These are phyloP conservation scores for Calliopum simillimum DNA, from an alignment of 2,888 invertebrate genomes.

Conservation along the genomic window DNA sequence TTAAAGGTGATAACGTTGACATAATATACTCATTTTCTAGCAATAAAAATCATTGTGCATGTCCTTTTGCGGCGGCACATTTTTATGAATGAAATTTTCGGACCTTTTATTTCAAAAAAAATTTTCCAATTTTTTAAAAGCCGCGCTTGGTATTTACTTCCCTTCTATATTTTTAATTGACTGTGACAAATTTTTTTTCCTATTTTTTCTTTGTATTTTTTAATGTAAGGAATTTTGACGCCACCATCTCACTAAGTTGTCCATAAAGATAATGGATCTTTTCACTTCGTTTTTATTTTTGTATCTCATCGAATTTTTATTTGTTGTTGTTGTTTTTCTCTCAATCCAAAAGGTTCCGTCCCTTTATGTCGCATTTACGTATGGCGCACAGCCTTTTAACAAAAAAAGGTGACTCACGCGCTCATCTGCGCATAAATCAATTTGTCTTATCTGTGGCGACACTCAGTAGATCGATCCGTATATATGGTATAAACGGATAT, in stretches of 20 bases:
- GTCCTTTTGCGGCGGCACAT: conserved; percentile 29
- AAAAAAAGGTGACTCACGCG: conserved; percentile 4
- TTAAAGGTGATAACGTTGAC: conserved; percentile 43
- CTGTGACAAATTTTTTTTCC: conserved; percentile 15
- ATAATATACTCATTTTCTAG: conserved; percentile 20
- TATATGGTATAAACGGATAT: background rate
- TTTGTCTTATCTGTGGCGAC: conserved; percentile 16
- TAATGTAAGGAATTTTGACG: conserved; percentile 60
- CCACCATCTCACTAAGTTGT: conserved; percentile 57
- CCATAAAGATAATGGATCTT: conserved; percentile 64
- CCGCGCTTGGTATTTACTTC: too few species aligned
- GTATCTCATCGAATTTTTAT: conserved; percentile 20
- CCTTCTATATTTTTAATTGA: conserved; percentile 39
- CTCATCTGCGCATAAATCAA: conserved; percentile 24
- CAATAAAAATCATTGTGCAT: conserved; percentile 34
- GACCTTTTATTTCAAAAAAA: background rate
- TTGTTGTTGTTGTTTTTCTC: background rate
- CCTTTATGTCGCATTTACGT: too few species aligned
- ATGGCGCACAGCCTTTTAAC: too few species aligned
- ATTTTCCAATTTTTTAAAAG: conserved; percentile 5
- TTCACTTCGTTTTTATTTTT: conserved; percentile 52
- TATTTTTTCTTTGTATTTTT: conserved; percentile 23
- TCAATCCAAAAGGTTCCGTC: background rate
- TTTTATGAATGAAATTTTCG: conserved; percentile 42
- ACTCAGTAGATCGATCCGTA: conserved; percentile 22